Conservation (phyloP, 92 coral and sea anemone species). For the Siderastrea radians region DNA sequence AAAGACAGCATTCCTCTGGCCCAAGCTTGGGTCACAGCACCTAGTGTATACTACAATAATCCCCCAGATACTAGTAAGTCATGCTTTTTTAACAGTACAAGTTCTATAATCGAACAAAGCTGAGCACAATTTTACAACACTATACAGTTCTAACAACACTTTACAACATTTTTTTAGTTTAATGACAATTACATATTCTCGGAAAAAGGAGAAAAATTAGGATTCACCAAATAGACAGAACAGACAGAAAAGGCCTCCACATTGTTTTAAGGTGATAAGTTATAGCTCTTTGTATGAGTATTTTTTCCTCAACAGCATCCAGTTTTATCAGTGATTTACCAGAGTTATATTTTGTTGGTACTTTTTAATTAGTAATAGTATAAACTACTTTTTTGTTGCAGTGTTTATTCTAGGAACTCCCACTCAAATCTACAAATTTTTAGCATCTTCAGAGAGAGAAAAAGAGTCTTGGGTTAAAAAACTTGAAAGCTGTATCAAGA, state of each 20-base stretch:
- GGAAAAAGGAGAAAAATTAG: no score
- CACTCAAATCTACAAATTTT: conserved; percentile 86
- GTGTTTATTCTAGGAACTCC: conserved; percentile 97
- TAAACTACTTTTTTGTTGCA: conserved; percentile 21
- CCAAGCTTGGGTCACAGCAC: conserved; percentile 82
- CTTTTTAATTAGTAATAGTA: not conserved
- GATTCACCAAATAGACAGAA: no score
- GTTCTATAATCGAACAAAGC: no score
- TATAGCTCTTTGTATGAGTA: no score
- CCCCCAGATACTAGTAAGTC: conserved; percentile 91
- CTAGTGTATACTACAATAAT: conserved; percentile 85
- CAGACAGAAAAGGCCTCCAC: no score
- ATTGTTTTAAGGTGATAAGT: no score
- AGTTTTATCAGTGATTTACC: no score
- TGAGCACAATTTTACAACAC: no score
- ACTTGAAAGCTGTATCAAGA: conserved; percentile 72
- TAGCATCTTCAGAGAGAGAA: conserved; percentile 86
- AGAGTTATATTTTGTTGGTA: not conserved
- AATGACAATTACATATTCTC: no score
- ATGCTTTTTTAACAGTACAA: not conserved
- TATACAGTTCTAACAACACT: no score
- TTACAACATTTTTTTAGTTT: no score
- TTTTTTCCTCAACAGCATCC: no score
- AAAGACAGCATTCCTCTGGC: conserved; percentile 77
- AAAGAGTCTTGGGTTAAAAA: conserved; percentile 86